Conservation (phyloP, 2,888 invertebrate genomes). For the Leptinotarsa peninsularis region DNA sequence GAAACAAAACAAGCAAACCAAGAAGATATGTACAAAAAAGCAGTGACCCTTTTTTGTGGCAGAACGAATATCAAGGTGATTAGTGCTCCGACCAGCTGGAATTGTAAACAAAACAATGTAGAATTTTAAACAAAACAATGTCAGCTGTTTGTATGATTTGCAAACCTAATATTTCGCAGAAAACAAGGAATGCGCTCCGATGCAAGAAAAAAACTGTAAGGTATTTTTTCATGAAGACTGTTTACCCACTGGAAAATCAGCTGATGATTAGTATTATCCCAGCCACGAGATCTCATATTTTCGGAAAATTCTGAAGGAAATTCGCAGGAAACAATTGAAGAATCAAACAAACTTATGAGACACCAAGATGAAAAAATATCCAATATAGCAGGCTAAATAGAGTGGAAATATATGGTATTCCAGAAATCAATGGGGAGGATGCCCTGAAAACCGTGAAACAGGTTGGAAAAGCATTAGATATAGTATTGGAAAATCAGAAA, state of each 20-base stretch:
- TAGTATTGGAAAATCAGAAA: background rate
- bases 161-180: background rate
- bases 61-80: slow-evolving; percentile 19
- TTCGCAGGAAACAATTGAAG: slow-evolving; percentile 5
- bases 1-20: background rate
- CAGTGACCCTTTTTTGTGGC: slow-evolving; percentile 12
- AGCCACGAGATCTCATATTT: background rate
- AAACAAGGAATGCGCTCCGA: background rate
- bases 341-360: slow-evolving; percentile 19
- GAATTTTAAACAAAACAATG: too few relatives aligned
- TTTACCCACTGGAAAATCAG: slow-evolving; percentile 1
- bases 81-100: slow-evolving; percentile 7
- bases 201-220: background rate
- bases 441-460: slow-evolving; percentile 8
- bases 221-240: background rate
- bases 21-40: slow-evolving; percentile 15
- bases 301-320: background rate
- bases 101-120: slow-evolving; percentile 4
- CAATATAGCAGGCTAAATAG: slow-evolving; percentile 1
- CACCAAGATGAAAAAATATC: slow-evolving; percentile 15
- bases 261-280: background rate
- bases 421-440: background rate
- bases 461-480: slow-evolving; percentile 18
- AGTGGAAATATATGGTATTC: background rate
- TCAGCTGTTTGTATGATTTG: slow-evolving; percentile 7